phyloP scores from a whole-genome alignment of 2,888 invertebrate species.

The Eilema sororculum region DNA sequence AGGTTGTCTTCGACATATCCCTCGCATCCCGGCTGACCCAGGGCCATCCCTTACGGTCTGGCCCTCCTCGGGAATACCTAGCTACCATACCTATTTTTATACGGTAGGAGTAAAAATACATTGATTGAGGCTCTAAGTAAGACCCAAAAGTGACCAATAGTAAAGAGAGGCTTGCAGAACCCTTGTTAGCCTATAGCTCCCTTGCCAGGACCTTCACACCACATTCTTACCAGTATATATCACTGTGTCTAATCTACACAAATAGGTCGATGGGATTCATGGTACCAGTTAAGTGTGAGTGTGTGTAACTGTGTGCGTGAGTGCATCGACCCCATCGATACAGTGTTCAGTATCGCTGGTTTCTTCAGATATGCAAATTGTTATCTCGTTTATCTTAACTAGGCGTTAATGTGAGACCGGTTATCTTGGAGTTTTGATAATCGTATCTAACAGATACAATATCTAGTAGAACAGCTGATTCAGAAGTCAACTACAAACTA shows the following conservation, averaged over 20 bases:
- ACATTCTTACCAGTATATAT: neutral
- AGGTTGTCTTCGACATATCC: too few species aligned
- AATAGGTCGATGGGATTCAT: conserved; percentile 32
- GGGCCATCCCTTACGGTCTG: too few species aligned
- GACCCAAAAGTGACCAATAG: too few species aligned
- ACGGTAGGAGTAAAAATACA: too few species aligned
- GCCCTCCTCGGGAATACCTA: too few species aligned
- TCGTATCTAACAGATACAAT: conserved; percentile 81
- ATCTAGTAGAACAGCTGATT: conserved; percentile 70
- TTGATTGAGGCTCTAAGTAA: too few species aligned
- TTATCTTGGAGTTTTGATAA: conserved; percentile 82
- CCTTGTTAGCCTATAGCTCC: neutral
- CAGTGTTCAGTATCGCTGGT: conserved; percentile 65
- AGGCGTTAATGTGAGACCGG: conserved; percentile 81
- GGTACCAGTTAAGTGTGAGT: conserved; percentile 18
- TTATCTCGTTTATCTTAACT: conserved; percentile 86
- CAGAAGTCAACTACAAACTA: conserved; percentile 25
- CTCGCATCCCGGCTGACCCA: too few species aligned
- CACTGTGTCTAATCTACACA: conserved; percentile 34
- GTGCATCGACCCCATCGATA: conserved; percentile 77
- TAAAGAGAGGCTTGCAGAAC: neutral
- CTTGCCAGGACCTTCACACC: neutral
- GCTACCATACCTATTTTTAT: too few species aligned
- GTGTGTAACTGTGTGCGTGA: conserved; percentile 31
- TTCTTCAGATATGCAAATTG: conserved; percentile 83